Base-by-base conservation (phyloP, 2,113 vertebrate genomes). In the Seriola rivoliana region DNA sequence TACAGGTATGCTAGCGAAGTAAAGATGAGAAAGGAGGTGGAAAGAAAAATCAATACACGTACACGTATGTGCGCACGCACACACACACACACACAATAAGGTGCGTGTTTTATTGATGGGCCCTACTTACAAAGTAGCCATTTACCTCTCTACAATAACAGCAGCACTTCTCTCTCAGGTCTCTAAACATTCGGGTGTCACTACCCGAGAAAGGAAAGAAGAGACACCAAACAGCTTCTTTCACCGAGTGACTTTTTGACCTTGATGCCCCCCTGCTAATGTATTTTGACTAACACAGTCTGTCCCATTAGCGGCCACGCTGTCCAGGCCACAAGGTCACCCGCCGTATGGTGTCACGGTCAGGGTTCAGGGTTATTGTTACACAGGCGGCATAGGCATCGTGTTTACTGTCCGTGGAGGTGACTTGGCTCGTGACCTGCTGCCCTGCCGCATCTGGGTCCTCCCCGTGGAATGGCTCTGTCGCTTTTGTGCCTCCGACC, bases 281-380 rank as follows among this genome's bases (percentile, higher is more conserved):
- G 85, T 84, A 44, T 88, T 88, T 82, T 74, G 90, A 90, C 89
- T 81, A 86, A 68, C 71, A 79, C 85, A 79, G 87, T 74, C 88
- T 91, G 90, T 88, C 81, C 82, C 91, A 91, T 93, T 92, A 94
- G 89, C 85, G 86, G 85, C 63, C 69, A 52, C 71, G 88, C 85
- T 86, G 87, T 83, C 23, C 50, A 48, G 72, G 84, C 52, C 46
- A 50, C 16, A 3, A 19, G 90, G 78, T 91, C 81, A 34, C 40
- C 52, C 25, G 19, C 78, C 83, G 65, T 81, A 85, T 82, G 90
- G 55, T 80, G 81, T 75, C 70, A 29, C 1, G 67, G 85, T 84
- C 84, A 75, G 74, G 40, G 90, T 90, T 92, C 81, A 90, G 92
- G 92, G 89, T 91, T 87, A 88, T 82, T 75, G 85, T 55, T 84